Base-by-base conservation (phyloP, 2,113 vertebrate species). In the Heloderma charlesbogerti region DNA sequence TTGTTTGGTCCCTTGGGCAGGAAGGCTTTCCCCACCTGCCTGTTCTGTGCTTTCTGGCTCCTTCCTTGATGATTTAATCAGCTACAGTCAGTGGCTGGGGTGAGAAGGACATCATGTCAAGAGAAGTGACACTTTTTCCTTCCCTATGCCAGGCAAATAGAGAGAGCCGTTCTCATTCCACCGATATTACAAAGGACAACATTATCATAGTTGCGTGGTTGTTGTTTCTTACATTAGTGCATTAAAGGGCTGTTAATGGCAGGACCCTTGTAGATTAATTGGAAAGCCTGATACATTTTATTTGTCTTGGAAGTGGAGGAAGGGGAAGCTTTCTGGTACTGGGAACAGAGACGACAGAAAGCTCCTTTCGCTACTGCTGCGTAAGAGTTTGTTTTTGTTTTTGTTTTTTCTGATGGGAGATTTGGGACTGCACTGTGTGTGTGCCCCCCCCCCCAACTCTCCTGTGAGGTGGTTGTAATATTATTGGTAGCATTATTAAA, bases 211-310 rank as follows among this genome's bases (percentile, higher is more conserved):
- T 27, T 0, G 6, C 81, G n/a, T n/a, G n/a, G n/a, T n/a, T n/a
- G n/a, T n/a, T n/a, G n/a, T n/a, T n/a, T n/a, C n/a, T n/a, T n/a
- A n/a, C 74, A 12, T 74, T 7, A 34, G 74, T 74, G 48, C 80
- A 84, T 91, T 4, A 88, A 88, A 90, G 81, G 9, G 31, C 57
- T 27, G 83, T 74, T 88, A 5, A 25, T 40, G 88, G 72, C 81
- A 51, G 89, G 48, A 22, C 3, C 0, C 48, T 72, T 72, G 85
- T 85, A 71, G 75, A 79, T 91, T 82, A 87, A 75, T 89, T 91
- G 83, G 87, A 80, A 80, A 84, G 29, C 75, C 51, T 37, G 84
- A 37, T 37, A 86, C 57, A 0, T 79, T 63, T 43, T 69, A 51
- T 86, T 86, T 40, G 22, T 72, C 45, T 48, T 22, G 66, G 29